These are phyloP conservation scores for Reinhardtius hippoglossoides DNA, from an alignment of 2,113 vertebrate species.

Conservation along the genomic window DNA sequence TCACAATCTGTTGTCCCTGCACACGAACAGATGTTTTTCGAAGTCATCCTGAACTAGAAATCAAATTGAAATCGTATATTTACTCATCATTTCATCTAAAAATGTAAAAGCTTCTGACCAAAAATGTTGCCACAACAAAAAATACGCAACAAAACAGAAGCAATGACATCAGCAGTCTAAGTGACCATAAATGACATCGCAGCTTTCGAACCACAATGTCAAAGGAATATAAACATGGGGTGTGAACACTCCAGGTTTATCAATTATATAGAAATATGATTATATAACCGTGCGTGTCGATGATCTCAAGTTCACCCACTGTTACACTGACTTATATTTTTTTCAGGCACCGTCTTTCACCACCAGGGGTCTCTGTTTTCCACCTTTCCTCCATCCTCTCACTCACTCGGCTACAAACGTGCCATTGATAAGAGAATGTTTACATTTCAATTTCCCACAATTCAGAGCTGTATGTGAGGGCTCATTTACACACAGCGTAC, in stretches of 20 bases:
- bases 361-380: constrained; percentile 75
- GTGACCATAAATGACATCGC: no score
- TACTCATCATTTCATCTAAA: no score
- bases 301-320: constrained; percentile 14
- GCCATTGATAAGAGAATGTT: constrained; percentile 75
- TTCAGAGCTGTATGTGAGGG: constrained; percentile 11
- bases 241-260: neutral
- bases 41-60: no score
- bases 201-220: no score
- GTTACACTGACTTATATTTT: neutral
- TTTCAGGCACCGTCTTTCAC: neutral
- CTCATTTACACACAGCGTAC: constrained; percentile 26
- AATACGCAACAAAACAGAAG: no score
- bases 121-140: no score
- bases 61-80: no score
- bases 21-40: no score
- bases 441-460: constrained; percentile 70
- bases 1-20: no score
- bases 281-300: neutral
- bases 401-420: constrained; percentile 81
- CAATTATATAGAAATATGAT: neutral
- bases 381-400: constrained; percentile 76
- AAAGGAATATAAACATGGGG: neutral
- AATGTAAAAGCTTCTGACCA: no score
- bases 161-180: no score